Percentiles rank a stretch among this genome's conserved stretches.
These are phyloP conservation scores for Chrosomus eos DNA, from an alignment of 2,797 vertebrate species.

Conservation along the genomic window DNA sequence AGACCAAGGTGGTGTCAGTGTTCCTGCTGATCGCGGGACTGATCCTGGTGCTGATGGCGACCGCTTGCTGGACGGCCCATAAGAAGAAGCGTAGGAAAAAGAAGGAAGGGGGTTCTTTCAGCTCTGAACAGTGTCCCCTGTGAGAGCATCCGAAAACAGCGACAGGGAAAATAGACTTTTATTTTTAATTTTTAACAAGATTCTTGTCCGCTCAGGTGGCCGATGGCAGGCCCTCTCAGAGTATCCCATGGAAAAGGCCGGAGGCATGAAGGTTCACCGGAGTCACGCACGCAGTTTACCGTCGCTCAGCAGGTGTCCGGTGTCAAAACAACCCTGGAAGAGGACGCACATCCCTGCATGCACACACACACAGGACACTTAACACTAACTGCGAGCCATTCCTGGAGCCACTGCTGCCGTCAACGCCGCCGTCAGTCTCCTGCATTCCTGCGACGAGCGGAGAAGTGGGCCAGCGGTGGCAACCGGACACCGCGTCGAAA, in stretches of 20 bases:
- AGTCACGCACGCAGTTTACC: slow-evolving; percentile 57
- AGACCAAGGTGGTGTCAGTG: slow-evolving; percentile 88
- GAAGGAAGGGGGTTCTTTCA: slow-evolving; percentile 73
- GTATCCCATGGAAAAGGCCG: slow-evolving; percentile 19
- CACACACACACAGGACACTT: slow-evolving; percentile 65
- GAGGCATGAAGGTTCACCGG: slow-evolving; percentile 12
- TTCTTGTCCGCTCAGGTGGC: slow-evolving; percentile 26
- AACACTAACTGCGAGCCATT: slow-evolving; percentile 71
- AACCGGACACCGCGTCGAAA: slow-evolving; percentile 75
- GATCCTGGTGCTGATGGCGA: slow-evolving; percentile 75
- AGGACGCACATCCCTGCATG: slow-evolving; percentile 65
- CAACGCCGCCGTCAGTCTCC: slow-evolving; percentile 74
- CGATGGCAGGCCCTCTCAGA: background rate
- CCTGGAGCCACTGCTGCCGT: slow-evolving; percentile 73
- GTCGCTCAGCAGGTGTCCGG: slow-evolving; percentile 72
- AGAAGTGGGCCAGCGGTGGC: slow-evolving; percentile 73
- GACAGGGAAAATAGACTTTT: background rate
- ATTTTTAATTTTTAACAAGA: slow-evolving; percentile 21
- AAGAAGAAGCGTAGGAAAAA: slow-evolving; percentile 83
- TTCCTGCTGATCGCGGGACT: slow-evolving; percentile 80
- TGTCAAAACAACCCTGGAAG: slow-evolving; percentile 79
- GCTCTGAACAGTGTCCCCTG: slow-evolving; percentile 79
- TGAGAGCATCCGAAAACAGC: slow-evolving; percentile 59
- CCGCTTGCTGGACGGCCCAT: slow-evolving; percentile 78
- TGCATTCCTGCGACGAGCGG: slow-evolving; percentile 78